Percentiles rank a stretch among this genome's conserved stretches.
Evolutionary conservation across 2,113 vertebrate species (phyloP).

Genomic region (Ciconia stormi): DNA sequence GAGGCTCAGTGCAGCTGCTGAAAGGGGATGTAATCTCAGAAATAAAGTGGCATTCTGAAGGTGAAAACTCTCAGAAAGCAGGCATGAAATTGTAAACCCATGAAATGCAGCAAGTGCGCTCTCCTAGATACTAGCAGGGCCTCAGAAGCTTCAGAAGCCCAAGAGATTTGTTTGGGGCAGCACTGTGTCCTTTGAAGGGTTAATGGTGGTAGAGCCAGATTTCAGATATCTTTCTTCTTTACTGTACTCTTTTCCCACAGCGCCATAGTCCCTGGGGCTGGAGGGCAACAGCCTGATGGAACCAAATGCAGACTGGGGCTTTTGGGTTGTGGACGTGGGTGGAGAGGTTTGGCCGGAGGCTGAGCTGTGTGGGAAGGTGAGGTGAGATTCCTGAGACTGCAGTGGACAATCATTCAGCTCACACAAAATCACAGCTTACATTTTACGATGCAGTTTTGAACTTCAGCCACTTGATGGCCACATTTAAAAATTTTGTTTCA

Average conservation of each 20-base stretch:
- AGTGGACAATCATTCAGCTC: neutral
- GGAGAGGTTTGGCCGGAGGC: neutral
- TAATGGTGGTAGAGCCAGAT: neutral
- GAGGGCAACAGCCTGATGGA: neutral
- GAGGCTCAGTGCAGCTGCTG: neutral
- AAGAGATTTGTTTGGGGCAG: neutral
- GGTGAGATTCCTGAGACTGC: neutral
- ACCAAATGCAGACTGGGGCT: neutral
- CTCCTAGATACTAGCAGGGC: neutral
- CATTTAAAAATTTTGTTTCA: constrained; percentile 7
- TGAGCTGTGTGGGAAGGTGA: neutral
- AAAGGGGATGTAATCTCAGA: neutral
- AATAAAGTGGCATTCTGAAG: neutral
- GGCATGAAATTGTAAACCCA: neutral
- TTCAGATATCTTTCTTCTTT: neutral
- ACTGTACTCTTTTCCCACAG: neutral
- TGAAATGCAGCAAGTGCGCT: neutral
- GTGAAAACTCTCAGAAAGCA: neutral
- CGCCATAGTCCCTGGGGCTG: neutral
- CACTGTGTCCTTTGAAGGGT: neutral
- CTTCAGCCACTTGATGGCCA: constrained; percentile 56
- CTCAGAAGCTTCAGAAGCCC: neutral
- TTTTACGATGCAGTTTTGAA: constrained; percentile 31
- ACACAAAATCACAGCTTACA: neutral
- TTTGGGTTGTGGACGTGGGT: rapidly evolving